Evolutionary conservation across 2,113 vertebrate species (phyloP).

Genomic region (Rhegmatorhina hoffmannsi): DNA sequence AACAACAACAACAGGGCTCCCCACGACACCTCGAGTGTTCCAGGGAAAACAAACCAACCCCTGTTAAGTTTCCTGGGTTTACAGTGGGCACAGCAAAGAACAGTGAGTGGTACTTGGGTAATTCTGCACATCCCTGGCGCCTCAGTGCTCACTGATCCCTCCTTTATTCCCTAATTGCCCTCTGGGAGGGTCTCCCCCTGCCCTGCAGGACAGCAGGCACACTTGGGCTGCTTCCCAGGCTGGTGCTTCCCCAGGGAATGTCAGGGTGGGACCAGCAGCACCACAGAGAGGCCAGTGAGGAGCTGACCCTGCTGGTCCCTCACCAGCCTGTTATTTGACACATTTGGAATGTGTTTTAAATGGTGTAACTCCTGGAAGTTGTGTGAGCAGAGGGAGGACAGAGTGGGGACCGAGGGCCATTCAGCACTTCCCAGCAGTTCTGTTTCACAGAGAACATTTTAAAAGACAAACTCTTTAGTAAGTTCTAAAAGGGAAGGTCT

Average conservation of each 20-base stretch:
- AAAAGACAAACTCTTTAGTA: neutral
- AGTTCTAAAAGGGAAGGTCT: neutral
- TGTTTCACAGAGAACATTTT: neutral
- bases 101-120: neutral
- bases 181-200: neutral
- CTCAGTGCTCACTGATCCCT: neutral
- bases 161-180: neutral
- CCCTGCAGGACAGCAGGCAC: neutral
- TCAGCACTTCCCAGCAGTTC: neutral
- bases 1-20: neutral
- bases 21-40: neutral
- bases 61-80: neutral
- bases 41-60: neutral
- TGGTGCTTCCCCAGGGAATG: neutral
- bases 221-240: fast-evolving
- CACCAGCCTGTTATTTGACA: neutral
- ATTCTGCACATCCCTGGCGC: neutral
- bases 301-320: neutral
- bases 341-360: neutral
- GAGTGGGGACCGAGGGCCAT: neutral
- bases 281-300: neutral
- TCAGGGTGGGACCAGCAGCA: neutral
- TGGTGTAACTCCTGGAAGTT: neutral
- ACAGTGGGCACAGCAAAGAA: neutral
- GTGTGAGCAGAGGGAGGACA: neutral